These are phyloP conservation scores for Olivierus martensii DNA, from an alignment of 1,140 invertebrate genomes.

Conservation along the genomic window DNA sequence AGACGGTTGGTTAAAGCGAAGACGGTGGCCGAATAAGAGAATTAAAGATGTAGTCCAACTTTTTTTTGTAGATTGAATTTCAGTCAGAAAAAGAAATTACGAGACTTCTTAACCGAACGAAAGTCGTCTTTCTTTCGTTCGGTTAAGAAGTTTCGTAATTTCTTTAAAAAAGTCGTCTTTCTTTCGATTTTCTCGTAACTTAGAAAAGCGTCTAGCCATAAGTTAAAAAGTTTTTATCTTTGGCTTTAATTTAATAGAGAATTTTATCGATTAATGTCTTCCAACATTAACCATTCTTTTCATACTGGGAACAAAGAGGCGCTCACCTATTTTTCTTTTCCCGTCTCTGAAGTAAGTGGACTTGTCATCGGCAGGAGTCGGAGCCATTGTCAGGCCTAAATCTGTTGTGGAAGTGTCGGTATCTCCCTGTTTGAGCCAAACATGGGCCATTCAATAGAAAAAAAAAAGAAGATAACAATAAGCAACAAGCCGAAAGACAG, in stretches of 20 bases:
- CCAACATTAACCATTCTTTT: too few species aligned
- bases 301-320: too few species aligned
- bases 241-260: too few species aligned
- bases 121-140: not conserved
- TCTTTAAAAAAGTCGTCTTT: not conserved
- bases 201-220: too few species aligned
- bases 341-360: conserved; percentile 35
- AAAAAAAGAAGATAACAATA: not conserved
- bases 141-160: not conserved
- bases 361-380: conserved; percentile 18
- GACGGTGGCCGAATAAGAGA: not conserved
- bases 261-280: too few species aligned
- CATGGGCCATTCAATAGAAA: not conserved
- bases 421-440: conserved; percentile 10
- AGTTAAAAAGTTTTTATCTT: too few species aligned
- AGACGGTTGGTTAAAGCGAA: not conserved
- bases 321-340: conserved; percentile 31
- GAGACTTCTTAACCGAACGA: not conserved
- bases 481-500: not conserved
- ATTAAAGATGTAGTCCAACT: not conserved
- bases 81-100: not conserved
- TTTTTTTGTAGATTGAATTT: not conserved
- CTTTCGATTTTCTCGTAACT: too few species aligned
- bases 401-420: conserved; percentile 7
- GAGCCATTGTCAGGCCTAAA: conserved; percentile 7